phyloP scores from a whole-genome alignment of 1,140 invertebrate genomes.

The Drosophila quadrilineata region DNA sequence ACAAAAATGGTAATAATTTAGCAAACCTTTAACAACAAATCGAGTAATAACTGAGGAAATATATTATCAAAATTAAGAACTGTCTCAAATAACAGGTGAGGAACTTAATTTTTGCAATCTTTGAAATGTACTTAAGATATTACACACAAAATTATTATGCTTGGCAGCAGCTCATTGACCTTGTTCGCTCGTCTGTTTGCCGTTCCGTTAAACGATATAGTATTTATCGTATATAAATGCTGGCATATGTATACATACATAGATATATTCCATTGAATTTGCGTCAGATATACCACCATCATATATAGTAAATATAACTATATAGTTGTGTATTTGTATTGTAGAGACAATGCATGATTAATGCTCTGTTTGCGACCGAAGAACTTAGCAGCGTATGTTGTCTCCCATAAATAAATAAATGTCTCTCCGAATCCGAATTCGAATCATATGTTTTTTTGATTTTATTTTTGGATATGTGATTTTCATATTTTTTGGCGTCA shows the following conservation, averaged over 20 bases:
- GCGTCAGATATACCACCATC: constrained; percentile 18
- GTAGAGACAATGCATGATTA: constrained; percentile 33
- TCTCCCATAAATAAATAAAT: constrained; percentile 8
- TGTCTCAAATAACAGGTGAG: too few relatives aligned
- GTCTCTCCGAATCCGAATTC: too few relatives aligned
- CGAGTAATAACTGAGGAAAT: too few relatives aligned
- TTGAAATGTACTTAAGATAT: not conserved
- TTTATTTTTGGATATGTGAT: too few relatives aligned
- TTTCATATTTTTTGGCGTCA: too few relatives aligned
- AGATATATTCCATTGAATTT: constrained; percentile 12
- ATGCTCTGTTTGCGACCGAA: constrained; percentile 12
- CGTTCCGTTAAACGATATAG: not conserved
- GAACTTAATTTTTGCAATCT: not conserved
- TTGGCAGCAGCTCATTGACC: constrained; percentile 19
- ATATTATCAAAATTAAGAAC: too few relatives aligned
- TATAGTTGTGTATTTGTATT: constrained; percentile 13
- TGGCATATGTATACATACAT: not conserved
- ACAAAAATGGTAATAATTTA: constrained; percentile 39
- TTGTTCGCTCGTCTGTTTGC: constrained; percentile 12
- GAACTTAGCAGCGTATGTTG: constrained; percentile 22
- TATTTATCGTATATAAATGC: not conserved
- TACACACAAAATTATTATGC: constrained; percentile 1
- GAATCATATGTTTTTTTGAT: constrained; percentile 27
- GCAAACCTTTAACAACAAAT: constrained; percentile 1
- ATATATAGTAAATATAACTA: not conserved